phyloP scores from a whole-genome alignment of 2,888 invertebrate species.

The Chaitophorus viminalis region DNA sequence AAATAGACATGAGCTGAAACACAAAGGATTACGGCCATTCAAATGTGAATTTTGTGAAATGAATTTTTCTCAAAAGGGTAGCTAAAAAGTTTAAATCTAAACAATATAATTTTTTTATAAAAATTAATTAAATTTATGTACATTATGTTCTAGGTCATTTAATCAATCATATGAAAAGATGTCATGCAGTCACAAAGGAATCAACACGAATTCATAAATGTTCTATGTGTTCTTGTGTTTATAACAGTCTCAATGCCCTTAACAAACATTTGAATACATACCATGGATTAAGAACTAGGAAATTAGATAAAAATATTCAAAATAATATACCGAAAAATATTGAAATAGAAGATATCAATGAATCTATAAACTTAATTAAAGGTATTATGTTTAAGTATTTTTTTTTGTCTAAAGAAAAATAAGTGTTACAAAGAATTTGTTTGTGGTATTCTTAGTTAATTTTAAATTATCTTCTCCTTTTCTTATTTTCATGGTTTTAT shows the following conservation, averaged over 20 bases:
- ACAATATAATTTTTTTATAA: neutral
- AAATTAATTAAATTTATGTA: neutral
- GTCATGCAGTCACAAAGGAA: constrained; percentile 53
- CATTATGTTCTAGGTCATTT: constrained; percentile 31
- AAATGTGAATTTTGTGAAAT: constrained; percentile 50
- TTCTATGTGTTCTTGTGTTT: constrained; percentile 42
- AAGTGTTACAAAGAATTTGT: neutral
- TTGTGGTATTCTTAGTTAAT: neutral
- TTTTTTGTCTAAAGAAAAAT: neutral
- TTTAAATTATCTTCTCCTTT: neutral
- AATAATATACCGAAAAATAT: neutral
- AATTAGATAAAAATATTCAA: neutral
- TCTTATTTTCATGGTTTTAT: too few species aligned
- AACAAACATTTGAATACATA: constrained; percentile 40
- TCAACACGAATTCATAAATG: constrained; percentile 50
- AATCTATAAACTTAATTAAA: constrained; percentile 22
- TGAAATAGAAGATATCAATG: neutral
- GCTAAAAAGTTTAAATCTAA: neutral
- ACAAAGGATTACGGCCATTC: constrained; percentile 46
- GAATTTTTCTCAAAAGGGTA: constrained; percentile 56
- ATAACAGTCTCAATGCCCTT: constrained; percentile 39
- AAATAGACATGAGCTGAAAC: constrained; percentile 47
- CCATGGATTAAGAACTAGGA: constrained; percentile 34
- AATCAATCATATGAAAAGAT: constrained; percentile 53
- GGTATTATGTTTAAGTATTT: constrained; percentile 4